phyloP scores from a whole-genome alignment of 2,113 vertebrate species.

The Sylvia atricapilla region DNA sequence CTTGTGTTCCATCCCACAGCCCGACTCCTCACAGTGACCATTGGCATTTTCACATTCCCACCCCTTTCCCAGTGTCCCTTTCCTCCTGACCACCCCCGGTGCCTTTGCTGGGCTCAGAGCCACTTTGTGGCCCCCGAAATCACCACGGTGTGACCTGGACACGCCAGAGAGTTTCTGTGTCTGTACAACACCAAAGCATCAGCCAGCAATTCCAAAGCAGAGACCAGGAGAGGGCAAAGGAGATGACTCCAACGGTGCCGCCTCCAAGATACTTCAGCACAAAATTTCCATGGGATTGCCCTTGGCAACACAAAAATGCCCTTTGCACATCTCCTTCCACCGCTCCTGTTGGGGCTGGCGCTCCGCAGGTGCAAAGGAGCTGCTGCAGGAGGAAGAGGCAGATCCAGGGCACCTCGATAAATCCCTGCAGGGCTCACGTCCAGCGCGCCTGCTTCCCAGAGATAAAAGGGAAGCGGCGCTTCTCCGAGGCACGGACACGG shows the following conservation, averaged over 20 bases:
- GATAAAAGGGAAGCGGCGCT: constrained; percentile 71
- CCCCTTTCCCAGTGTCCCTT: neutral
- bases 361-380: neutral
- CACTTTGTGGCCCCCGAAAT: accelerated
- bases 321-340: neutral
- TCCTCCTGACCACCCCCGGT: accelerated
- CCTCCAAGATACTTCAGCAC: neutral
- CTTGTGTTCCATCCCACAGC: neutral
- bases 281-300: neutral
- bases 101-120: neutral
- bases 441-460: constrained; percentile 72
- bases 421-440: constrained; percentile 68
- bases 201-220: neutral
- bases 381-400: neutral
- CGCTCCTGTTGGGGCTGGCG: neutral
- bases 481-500: constrained; percentile 45
- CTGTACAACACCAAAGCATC: neutral
- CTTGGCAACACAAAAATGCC: neutral
- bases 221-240: neutral
- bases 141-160: accelerated
- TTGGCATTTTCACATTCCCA: neutral
- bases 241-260: neutral
- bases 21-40: accelerated
- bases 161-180: neutral
- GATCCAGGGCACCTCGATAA: constrained; percentile 62